Percentiles rank a stretch among this genome's conserved stretches.
These are phyloP conservation scores for Cariama cristata DNA, from an alignment of 2,113 vertebrate species.

Conservation along the genomic window DNA sequence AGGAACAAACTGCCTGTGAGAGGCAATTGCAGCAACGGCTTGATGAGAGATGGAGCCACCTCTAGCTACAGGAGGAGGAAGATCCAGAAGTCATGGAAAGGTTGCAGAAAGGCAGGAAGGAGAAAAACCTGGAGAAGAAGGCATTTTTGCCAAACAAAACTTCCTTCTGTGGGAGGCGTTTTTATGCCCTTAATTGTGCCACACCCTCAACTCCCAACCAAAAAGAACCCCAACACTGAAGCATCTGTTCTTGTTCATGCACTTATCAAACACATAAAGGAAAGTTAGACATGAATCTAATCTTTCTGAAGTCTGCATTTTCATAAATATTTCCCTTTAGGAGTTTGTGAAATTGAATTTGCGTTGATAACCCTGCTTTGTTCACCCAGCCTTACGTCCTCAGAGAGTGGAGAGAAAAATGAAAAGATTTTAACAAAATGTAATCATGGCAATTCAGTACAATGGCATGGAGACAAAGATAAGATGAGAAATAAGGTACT, in stretches of 20 bases:
- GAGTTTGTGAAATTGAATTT: constrained; percentile 57
- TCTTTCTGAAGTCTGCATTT: constrained; percentile 50
- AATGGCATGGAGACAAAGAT: constrained; percentile 63
- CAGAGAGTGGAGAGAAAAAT: constrained; percentile 37
- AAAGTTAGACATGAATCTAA: background rate
- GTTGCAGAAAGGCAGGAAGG: background rate
- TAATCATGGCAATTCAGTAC: constrained; percentile 65
- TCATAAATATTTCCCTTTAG: constrained; percentile 55
- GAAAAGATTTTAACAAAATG: constrained; percentile 52
- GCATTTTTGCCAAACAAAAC: background rate
- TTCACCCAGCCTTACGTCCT: constrained; percentile 42
- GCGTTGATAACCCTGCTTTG: constrained; percentile 46
- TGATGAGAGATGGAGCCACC: background rate
- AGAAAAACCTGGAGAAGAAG: background rate
- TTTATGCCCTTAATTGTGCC: background rate
- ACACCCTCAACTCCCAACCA: rapidly evolving
- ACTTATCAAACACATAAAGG: background rate
- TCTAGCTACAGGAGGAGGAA: background rate
- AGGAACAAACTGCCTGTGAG: rapidly evolving
- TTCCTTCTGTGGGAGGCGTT: background rate
- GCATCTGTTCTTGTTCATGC: background rate
- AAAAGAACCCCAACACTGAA: background rate
- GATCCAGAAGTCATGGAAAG: background rate
- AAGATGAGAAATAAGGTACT: constrained; percentile 65
- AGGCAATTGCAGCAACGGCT: background rate